phyloP scores from a whole-genome alignment of 1,140 invertebrate species.

The Aplysia californica region DNA sequence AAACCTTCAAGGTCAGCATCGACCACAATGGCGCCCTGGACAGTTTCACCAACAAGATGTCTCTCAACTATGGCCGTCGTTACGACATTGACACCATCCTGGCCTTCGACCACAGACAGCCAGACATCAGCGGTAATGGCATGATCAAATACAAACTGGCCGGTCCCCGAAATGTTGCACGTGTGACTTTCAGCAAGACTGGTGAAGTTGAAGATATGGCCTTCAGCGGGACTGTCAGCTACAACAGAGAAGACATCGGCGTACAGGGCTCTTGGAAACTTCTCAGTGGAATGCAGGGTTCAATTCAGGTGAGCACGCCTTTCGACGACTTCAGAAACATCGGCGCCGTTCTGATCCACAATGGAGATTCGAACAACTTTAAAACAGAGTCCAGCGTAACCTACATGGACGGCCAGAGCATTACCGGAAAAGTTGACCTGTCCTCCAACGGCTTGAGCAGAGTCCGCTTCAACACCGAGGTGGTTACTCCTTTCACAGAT shows the following conservation, averaged over 20 bases:
- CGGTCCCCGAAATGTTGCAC: not conserved
- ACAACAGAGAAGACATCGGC: conserved; percentile 21
- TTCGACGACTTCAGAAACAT: conserved; percentile 4
- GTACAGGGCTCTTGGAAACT: not conserved
- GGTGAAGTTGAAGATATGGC: conserved; percentile 16
- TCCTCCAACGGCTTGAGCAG: not conserved
- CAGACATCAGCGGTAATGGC: not conserved
- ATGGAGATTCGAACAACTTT: conserved; percentile 7
- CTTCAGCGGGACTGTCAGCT: not conserved
- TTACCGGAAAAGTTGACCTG: conserved; percentile 21
- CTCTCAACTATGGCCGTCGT: not conserved
- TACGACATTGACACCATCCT: conserved; percentile 13
- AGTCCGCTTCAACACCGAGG: not conserved
- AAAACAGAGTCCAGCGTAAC: not conserved
- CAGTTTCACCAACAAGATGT: conserved; percentile 1
- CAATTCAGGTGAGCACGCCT: conserved; percentile 6
- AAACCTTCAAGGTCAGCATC: conserved; percentile 8
- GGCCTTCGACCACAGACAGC: not conserved
- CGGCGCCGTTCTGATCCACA: conserved; percentile 4
- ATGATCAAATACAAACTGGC: conserved; percentile 22
- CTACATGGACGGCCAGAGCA: conserved; percentile 22
- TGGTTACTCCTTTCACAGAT: conserved; percentile 4
- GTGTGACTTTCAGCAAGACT: conserved; percentile 1
- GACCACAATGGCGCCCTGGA: conserved; percentile 12
- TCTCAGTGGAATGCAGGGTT: not conserved